Base-by-base conservation (phyloP, 2,888 invertebrate species). In the Amitus sp. region DNA sequence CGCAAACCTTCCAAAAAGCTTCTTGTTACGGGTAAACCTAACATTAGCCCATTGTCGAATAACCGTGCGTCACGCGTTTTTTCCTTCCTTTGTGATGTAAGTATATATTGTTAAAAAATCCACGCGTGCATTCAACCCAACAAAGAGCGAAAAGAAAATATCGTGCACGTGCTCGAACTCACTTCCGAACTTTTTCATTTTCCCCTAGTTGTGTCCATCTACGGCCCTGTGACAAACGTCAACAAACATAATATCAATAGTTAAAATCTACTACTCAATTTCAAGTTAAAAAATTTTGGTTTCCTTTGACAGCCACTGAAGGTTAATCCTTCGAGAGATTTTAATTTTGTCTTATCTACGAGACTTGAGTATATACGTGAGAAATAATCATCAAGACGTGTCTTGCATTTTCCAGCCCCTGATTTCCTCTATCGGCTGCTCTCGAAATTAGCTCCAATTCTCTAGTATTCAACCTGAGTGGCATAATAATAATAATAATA, bases 1-100 rank as follows among this genome's bases (percentile, higher is more conserved):
- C n/a, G 47, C 42, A 47, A 45, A 61, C 23, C 12, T 10, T 7
- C 27, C 12, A 23, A 61, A 62, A 56, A 56, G 56, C 52, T 52
- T 42, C 46, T 52, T 55, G 55, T 54, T 55, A 51, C 47, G 55
- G 45, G 56, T 46, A 53, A 55, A 62, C 52, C 56, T 51, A 33
- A 19, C 52, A 7, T 56, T 56, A n/a, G n/a, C n/a, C 52, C 52
- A 53, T 62, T 62, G 56, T 62, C 48, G 62, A 52, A 52, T 34
- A 53, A 48, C 47, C 51, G 47, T 51, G 46, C 52, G 56, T 62
- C 56, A 46, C 47, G 46, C 52, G 56, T 49, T 56, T 56, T 57
- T 68, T 65, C 69, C 67, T 74, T 73, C 56, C 39, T 72, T 73
- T 72, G 72, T 72, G 58, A 51, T 45, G 56, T 60, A 68, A 65